Evolutionary conservation across 2,888 invertebrate genomes (phyloP).

Genomic region (Cephus rjabovi): DNA sequence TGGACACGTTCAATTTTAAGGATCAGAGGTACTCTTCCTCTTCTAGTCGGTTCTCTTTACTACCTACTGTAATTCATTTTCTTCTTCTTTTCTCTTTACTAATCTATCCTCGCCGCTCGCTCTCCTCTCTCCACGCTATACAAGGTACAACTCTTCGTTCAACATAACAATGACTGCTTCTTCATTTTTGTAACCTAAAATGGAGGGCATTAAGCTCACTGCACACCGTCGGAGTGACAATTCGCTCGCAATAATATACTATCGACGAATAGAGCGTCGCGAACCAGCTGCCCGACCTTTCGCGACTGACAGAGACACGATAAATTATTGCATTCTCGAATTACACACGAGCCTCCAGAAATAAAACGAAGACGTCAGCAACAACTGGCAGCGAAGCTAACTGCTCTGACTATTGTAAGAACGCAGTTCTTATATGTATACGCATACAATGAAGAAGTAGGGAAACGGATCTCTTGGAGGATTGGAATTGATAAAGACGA

Average conservation of each 20-base stretch:
- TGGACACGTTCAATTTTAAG: constrained; percentile 44
- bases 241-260: background rate
- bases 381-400: background rate
- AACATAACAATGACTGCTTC: background rate
- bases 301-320: background rate
- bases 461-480: background rate
- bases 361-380: background rate
- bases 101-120: background rate
- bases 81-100: background rate
- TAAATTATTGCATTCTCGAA: background rate
- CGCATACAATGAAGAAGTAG: background rate
- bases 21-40: constrained; percentile 10
- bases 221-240: background rate
- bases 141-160: background rate
- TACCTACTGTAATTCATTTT: too few relatives aligned
- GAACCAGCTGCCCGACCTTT: too few relatives aligned
- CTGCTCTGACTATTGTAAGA: background rate
- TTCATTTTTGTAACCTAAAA: background rate
- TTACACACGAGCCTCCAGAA: background rate
- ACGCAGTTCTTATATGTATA: background rate
- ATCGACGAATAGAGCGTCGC: background rate
- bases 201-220: background rate
- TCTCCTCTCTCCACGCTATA: background rate
- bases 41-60: too few relatives aligned
- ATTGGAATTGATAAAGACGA: background rate